Base-by-base conservation (phyloP, 2,113 vertebrate genomes). In the Scomber japonicus region DNA sequence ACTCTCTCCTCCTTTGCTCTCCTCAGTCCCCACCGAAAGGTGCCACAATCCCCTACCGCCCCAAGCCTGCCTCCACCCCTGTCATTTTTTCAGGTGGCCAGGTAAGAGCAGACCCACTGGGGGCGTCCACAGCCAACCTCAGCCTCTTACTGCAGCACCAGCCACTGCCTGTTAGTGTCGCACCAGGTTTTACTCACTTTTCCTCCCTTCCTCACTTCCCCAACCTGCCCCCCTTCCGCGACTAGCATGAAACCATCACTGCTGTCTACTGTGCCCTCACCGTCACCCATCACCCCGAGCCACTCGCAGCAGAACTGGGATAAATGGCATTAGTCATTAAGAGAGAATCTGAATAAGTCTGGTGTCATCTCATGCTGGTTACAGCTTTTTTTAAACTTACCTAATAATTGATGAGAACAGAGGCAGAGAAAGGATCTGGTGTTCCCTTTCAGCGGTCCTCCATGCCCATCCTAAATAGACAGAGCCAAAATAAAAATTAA, bases 21-120 rank as follows among this genome's bases (percentile, higher is more conserved):
- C 91, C 90, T 88, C 97, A 98, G 97, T 99, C 98, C 97, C 97
- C 98, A 98, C 98, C 97, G 94, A 99, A 99, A 99, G 97, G 97
- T 98, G 97, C 97, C 96, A 98, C 97, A 95, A 99, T 99, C 93
- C 98, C 98, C 95, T 99, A 98, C 95, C 97, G 97, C 96, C 98
- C 97, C 97, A 98, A 98, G 98, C 97, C 98, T 96, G 98, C 97
- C 97, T 98, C 97, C 97, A 98, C 97, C 97, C 98, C 98, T 96
- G 97, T 99, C 97, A 98, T 99, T 97, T 99, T 99, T 97, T 98
- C 98, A 98, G 98, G 98, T 97, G 98, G 98, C 97, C 98, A 99
- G 97, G 97, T 99, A 98, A 98, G 97, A 97, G 97, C 98, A 95
- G 98, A 99, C 95, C 97, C 97, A 91, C 97, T 99, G 96, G 97